These are phyloP conservation scores for Heptranchias perlo DNA, from an alignment of 2,113 vertebrate genomes.

Conservation along the genomic window DNA sequence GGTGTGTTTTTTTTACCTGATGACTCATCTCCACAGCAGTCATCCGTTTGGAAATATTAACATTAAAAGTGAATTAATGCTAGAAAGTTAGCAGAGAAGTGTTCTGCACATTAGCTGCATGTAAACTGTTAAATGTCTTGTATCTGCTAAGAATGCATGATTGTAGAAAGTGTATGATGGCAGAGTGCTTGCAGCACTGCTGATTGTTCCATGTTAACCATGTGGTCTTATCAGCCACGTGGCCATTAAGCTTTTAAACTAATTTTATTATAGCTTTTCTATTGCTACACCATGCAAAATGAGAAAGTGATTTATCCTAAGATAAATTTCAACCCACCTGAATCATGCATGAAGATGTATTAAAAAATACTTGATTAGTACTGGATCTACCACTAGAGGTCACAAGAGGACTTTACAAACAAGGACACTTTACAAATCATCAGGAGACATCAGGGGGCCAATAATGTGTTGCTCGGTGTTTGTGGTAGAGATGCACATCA, in stretches of 20 bases:
- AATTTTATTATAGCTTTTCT: not conserved
- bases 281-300: not conserved
- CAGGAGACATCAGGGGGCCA: not conserved
- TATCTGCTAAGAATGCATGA: not conserved
- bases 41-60: not conserved
- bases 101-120: not conserved
- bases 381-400: not conserved
- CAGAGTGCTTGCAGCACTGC: not conserved
- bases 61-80: not conserved
- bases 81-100: not conserved
- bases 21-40: not conserved
- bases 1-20: not conserved
- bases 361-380: not conserved
- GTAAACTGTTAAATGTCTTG: not conserved
- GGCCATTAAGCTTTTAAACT: not conserved
- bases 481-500: not conserved
- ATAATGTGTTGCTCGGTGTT: not conserved
- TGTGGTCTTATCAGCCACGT: not conserved
- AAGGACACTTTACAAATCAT: not conserved
- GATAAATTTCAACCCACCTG: not conserved
- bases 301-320: not conserved
- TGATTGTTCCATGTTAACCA: not conserved
- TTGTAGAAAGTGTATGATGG: not conserved
- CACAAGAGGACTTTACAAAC: not conserved
- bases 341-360: not conserved